These are phyloP conservation scores for Hydropsyche betteni DNA, from an alignment of 2,888 invertebrate genomes.

Conservation along the genomic window DNA sequence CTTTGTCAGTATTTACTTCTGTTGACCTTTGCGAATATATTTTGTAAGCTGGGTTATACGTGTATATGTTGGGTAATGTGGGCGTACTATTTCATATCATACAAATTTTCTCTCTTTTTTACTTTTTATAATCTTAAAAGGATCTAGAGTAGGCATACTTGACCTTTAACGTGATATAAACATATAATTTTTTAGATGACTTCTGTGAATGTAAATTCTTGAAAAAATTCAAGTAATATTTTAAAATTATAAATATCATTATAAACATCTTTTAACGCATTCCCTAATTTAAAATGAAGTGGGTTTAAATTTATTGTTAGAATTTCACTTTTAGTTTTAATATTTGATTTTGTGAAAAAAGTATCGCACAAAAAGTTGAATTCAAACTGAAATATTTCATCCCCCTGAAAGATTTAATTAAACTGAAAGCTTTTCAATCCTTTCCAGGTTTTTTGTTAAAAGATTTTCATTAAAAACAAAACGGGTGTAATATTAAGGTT, in stretches of 20 bases:
- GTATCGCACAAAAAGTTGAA: no score
- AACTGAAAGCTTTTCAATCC: constrained; percentile 15
- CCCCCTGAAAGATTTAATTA: constrained; percentile 3
- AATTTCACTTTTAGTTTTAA: no score
- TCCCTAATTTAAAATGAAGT: no score
- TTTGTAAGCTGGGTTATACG: neutral
- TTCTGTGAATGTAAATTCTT: no score
- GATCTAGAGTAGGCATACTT: neutral
- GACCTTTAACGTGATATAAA: neutral
- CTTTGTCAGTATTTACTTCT: constrained; percentile 11
- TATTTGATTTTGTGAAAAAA: no score
- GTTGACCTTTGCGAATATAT: neutral
- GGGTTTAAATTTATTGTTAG: no score
- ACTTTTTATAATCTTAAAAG: neutral
- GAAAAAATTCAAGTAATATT: no score
- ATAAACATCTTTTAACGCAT: no score
- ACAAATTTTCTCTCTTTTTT: neutral
- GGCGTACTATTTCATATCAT: constrained; percentile 7
- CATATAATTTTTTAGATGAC: no score
- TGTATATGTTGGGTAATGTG: neutral
- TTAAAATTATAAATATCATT: no score
- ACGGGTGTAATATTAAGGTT: neutral
- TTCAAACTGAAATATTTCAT: no score
- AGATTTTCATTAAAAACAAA: constrained; percentile 8
- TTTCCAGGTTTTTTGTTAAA: constrained; percentile 6